Percentiles rank a stretch among this genome's conserved stretches.
These are phyloP conservation scores for Caradrina clavipalpis DNA, from an alignment of 2,888 invertebrate genomes.

Conservation along the genomic window DNA sequence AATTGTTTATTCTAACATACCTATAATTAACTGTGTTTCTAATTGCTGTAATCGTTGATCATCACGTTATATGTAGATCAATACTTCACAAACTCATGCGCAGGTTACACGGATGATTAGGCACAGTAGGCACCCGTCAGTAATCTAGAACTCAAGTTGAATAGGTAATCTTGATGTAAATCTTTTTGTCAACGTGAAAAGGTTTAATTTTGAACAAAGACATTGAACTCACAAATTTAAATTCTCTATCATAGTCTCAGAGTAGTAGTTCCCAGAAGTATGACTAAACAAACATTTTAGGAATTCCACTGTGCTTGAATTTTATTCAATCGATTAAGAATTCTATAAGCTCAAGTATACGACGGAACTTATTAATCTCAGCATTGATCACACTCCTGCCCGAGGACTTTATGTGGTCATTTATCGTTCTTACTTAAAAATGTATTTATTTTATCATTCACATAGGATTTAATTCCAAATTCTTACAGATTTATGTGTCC, in stretches of 20 bases:
- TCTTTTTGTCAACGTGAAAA: conserved; percentile 1
- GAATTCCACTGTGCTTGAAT: conserved; percentile 55
- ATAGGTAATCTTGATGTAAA: conserved; percentile 6
- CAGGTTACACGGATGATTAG: conserved; percentile 40
- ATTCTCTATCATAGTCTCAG: conserved; percentile 24
- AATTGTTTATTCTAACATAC: conserved; percentile 13
- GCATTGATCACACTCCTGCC: conserved; percentile 59
- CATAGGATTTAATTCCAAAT: conserved; percentile 64
- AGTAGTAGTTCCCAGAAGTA: conserved; percentile 50
- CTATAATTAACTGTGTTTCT: conserved; percentile 29
- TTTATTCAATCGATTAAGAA: conserved; percentile 62
- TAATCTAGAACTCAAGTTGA: conserved; percentile 15
- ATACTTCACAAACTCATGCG: conserved; percentile 22
- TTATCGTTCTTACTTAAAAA: conserved; percentile 54
- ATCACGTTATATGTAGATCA: conserved; percentile 16
- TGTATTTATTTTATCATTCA: conserved; percentile 61
- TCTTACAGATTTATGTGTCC: conserved; percentile 58
- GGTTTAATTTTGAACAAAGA: conserved; percentile 25
- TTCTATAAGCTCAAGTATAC: conserved; percentile 60
- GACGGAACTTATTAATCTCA: conserved; percentile 63
- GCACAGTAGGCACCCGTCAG: conserved; percentile 14
- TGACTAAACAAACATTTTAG: conserved; percentile 58
- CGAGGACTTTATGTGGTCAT: conserved; percentile 59
- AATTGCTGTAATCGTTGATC: conserved; percentile 37
- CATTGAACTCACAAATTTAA: conserved; percentile 39